A percentile compares a stretch with the other conserved stretches of the same genome.
phyloP scores from a whole-genome alignment of 2,113 vertebrate species.

The Pygoscelis adeliae region DNA sequence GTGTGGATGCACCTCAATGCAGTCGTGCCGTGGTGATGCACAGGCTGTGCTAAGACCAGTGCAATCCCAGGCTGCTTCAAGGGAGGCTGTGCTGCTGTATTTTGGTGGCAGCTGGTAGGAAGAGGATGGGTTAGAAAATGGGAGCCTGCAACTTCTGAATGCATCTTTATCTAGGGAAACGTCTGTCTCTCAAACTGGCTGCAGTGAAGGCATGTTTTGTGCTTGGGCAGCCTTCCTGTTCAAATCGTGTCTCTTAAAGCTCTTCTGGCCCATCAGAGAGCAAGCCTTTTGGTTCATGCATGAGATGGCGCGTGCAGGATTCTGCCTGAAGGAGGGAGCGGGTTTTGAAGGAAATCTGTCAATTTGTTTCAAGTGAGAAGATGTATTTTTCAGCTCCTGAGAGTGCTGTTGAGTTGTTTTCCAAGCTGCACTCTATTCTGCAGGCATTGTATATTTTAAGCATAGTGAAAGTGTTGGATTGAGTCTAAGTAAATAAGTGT shows the following conservation, averaged over 20 bases:
- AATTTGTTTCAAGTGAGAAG: conserved; percentile 28
- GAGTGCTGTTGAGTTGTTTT: conserved; percentile 65
- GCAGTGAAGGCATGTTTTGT: background rate
- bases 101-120: background rate
- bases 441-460: conserved; percentile 59
- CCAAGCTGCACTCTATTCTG: conserved; percentile 29
- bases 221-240: background rate
- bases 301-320: conserved; percentile 29
- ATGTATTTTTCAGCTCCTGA: conserved; percentile 54
- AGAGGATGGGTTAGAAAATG: background rate
- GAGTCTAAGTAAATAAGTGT: conserved; percentile 34
- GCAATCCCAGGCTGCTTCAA: background rate
- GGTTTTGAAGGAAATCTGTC: conserved; percentile 67
- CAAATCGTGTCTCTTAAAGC: background rate
- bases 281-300: background rate
- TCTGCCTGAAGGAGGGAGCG: conserved; percentile 41
- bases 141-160: background rate
- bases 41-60: background rate
- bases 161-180: background rate
- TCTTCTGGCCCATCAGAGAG: background rate
- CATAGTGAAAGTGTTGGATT: background rate
- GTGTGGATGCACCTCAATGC: background rate
- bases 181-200: background rate
- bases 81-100: background rate
- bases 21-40: background rate